Evolutionary conservation across 2,888 invertebrate genomes (phyloP), one percentile per base, ranked within the genome.

Genomic region (Troides helena): DNA sequence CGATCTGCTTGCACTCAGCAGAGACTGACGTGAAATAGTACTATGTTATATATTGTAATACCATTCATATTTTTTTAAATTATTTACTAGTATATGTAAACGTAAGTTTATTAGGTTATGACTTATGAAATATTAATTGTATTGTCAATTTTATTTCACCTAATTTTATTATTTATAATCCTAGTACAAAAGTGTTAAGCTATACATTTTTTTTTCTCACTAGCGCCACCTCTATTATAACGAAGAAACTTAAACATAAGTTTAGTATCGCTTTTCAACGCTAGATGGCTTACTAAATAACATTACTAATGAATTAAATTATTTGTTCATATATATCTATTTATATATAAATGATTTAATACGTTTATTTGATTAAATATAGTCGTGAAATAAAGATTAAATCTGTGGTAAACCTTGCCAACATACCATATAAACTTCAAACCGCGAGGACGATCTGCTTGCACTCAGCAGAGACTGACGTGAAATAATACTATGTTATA

Each of bases 391-490:
- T 46, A 14, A 72, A 74, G 78, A 70, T 74, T 79, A 75, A 74
- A 72, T 71, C 77, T 78, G 77, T 25, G 66, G 60, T 65, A 81
- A 86, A 84, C 88, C 89, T 90, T 90, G 90, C 89, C 87, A 88
- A 82, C 83, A 85, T 86, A 87, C 83, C 84, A 82, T 82, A 82
- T 84, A 82, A 78, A 82, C 85, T 86, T 88, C 86, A 85, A 82
- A 85, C 88, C 82, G 85, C 86, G 87, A 87, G 87, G 85, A 87
- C 77, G 83, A 78, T 88, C 89, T 90, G 88, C 85, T 74, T 73
- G 72, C 80, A 82, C 82, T 86, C 84, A 83, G 86, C 84, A 85
- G 85, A 83, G 75, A 75, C 81, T 80, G 81, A 73, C 81, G 81
- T 78, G 75, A 80, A 77, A 77, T 76, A 18, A 21, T n/a, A 72